A percentile compares a stretch with the other conserved stretches of the same genome.
Evolutionary conservation across 2,888 invertebrate species (phyloP).

Genomic region (Myopa tessellatipennis): DNA sequence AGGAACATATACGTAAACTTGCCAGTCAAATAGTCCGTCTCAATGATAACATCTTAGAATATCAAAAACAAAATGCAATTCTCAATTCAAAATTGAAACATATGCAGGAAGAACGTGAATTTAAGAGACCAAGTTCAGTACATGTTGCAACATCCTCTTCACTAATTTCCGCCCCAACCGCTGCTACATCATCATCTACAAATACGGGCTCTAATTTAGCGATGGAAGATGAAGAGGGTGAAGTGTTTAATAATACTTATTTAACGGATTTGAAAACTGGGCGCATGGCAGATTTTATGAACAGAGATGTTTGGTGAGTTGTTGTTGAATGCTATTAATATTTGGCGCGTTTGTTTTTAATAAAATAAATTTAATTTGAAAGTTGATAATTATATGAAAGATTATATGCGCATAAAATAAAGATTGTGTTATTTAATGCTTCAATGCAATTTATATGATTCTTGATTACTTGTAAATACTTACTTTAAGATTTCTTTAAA

Average conservation of each 20-base stretch:
- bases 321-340: too few relatives aligned
- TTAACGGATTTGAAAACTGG: slow-evolving; percentile 76
- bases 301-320: slow-evolving; percentile 56
- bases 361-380: too few relatives aligned
- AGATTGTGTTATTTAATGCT: too few relatives aligned
- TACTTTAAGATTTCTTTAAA: too few relatives aligned
- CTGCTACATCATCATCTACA: slow-evolving; percentile 36
- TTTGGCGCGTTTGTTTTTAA: too few relatives aligned
- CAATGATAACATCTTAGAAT: slow-evolving; percentile 64
- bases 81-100: slow-evolving; percentile 62
- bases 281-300: slow-evolving; percentile 65
- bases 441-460: too few relatives aligned
- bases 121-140: slow-evolving; percentile 54
- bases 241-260: slow-evolving; percentile 85
- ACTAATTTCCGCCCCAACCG: too few relatives aligned
- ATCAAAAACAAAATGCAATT: slow-evolving; percentile 64
- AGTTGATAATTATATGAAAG: too few relatives aligned
- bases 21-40: slow-evolving; percentile 63
- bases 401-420: too few relatives aligned
- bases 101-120: slow-evolving; percentile 50
- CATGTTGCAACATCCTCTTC: slow-evolving; percentile 46
- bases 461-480: too few relatives aligned
- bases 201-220: slow-evolving; percentile 69
- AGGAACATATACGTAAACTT: slow-evolving; percentile 61
- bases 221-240: slow-evolving; percentile 89